phyloP scores from a whole-genome alignment of 2,113 vertebrate species.

The Rhodinocichla rosea region DNA sequence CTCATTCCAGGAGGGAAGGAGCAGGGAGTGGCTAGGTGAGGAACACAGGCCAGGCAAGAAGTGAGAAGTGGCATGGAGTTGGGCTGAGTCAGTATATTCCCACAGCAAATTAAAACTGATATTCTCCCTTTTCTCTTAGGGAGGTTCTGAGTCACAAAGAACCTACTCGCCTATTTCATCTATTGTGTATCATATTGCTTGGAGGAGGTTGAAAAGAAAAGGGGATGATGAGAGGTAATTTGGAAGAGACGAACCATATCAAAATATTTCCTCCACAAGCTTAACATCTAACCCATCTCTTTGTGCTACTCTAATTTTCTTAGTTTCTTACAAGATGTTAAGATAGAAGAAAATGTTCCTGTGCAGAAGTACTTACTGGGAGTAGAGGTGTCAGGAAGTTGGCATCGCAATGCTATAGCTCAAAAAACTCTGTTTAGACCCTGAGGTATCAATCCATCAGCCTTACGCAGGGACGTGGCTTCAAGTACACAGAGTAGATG shows the following conservation, averaged over 20 bases:
- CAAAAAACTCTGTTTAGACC: background rate
- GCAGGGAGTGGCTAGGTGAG: background rate
- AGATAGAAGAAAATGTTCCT: background rate
- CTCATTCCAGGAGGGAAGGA: background rate
- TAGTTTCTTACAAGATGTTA: background rate
- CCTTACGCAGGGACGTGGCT: background rate
- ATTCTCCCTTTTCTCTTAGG: background rate
- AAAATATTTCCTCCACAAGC: slow-evolving; percentile 52
- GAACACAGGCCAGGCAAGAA: background rate
- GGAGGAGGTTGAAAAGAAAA: slow-evolving; percentile 49
- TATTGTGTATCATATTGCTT: slow-evolving; percentile 49
- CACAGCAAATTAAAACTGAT: slow-evolving; percentile 8
- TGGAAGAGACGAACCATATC: slow-evolving; percentile 28
- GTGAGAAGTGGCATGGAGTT: background rate
- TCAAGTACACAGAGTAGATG: background rate
- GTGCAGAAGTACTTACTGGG: background rate
- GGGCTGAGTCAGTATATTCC: background rate
- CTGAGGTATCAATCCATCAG: background rate
- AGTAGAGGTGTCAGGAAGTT: background rate
- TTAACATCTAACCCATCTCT: slow-evolving; percentile 33
- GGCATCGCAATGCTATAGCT: background rate
- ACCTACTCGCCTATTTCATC: slow-evolving; percentile 32
- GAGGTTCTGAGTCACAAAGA: slow-evolving; percentile 57
- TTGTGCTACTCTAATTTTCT: slow-evolving; percentile 8
- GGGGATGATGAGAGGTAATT: slow-evolving; percentile 37